Evolutionary conservation across 1,140 invertebrate species (phyloP).

Genomic region (Parapsyche elsis): DNA sequence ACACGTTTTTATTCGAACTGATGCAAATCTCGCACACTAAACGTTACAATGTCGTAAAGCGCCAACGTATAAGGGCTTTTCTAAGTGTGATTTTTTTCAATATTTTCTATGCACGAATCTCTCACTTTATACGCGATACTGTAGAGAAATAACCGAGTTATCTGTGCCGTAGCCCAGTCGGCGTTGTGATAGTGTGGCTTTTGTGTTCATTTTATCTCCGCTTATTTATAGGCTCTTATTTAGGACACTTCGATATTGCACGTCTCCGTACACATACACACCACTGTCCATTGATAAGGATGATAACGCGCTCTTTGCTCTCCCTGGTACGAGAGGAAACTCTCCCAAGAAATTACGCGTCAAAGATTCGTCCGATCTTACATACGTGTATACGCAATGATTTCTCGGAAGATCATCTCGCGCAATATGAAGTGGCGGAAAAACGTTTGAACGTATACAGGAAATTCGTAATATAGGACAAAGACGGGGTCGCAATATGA

Average conservation of each 20-base stretch:
- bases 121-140: not conserved
- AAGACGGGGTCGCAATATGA: not conserved
- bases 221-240: slow-evolving; percentile 38
- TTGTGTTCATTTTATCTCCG: slow-evolving; percentile 26
- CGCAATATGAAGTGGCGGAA: no score
- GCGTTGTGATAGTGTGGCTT: not conserved
- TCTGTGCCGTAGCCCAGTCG: not conserved
- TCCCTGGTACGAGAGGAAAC: slow-evolving; percentile 4
- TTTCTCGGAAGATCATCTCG: no score
- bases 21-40: no score
- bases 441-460: no score
- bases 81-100: no score
- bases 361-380: not conserved
- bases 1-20: no score
- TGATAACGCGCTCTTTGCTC: slow-evolving; percentile 10
- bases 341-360: not conserved
- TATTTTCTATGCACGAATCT: not conserved
- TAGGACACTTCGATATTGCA: slow-evolving; percentile 39
- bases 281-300: not conserved
- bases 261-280: not conserved
- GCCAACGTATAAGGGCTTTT: no score
- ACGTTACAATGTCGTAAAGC: no score
- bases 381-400: not conserved
- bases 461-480: no score
- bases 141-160: slow-evolving; percentile 1